phyloP scores from a whole-genome alignment of 2,888 invertebrate genomes.

The Drosophila parthenogenetica region DNA sequence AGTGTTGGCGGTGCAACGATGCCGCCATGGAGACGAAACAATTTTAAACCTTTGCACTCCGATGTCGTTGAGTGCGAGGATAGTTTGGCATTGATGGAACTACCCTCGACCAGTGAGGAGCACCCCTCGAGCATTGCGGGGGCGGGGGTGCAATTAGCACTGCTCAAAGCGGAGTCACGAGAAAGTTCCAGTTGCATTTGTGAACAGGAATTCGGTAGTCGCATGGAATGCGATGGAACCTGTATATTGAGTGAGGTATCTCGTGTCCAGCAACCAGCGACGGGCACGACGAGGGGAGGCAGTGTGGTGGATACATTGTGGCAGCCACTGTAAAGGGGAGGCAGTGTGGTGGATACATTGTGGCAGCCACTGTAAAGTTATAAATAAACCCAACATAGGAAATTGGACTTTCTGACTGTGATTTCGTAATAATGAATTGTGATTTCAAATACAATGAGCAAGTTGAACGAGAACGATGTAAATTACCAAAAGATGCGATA shows the following conservation, averaged over 20 bases:
- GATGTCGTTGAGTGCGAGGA: constrained; percentile 81
- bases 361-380: constrained; percentile 65
- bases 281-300: neutral
- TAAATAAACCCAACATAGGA: neutral
- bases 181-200: constrained; percentile 75
- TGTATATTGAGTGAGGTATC: constrained; percentile 81
- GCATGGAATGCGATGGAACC: constrained; percentile 78
- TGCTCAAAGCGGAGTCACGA: constrained; percentile 53
- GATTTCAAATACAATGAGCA: constrained; percentile 57
- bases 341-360: constrained; percentile 41
- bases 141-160: constrained; percentile 44
- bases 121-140: constrained; percentile 39
- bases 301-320: constrained; percentile 50
- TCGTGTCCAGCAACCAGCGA: constrained; percentile 62
- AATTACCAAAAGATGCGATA: neutral
- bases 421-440: constrained; percentile 70
- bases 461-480: constrained; percentile 6
- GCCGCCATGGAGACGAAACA: constrained; percentile 80
- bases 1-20: constrained; percentile 27
- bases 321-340: constrained; percentile 60
- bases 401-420: constrained; percentile 51
- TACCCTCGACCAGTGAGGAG: constrained; percentile 68
- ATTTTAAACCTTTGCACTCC: constrained; percentile 81
- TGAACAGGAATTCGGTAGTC: constrained; percentile 78
- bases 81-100: constrained; percentile 66